Percentiles rank a stretch among this genome's conserved stretches.
These are phyloP conservation scores for Heteropelma amictum DNA, from an alignment of 2,888 invertebrate species.

Conservation along the genomic window DNA sequence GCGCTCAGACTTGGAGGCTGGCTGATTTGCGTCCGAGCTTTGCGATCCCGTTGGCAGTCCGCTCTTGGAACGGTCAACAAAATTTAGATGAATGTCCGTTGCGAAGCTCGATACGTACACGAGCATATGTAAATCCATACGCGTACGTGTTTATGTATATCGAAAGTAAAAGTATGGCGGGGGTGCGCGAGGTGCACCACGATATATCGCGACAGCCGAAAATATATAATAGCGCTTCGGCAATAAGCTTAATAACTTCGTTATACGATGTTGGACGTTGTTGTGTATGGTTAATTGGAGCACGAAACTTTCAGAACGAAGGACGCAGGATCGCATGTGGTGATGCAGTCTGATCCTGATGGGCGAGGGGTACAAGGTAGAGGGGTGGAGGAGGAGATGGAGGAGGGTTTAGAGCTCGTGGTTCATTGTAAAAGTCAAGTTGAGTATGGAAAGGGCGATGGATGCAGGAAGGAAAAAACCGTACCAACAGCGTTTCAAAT, in stretches of 20 bases:
- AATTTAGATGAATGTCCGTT: neutral
- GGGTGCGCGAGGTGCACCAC: constrained; percentile 9
- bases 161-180: constrained; percentile 13
- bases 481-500: constrained; percentile 28
- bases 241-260: constrained; percentile 57
- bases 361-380: neutral
- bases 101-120: neutral
- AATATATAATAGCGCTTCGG: constrained; percentile 53
- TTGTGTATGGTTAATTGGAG: constrained; percentile 49
- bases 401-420: constrained; percentile 8
- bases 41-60: constrained; percentile 24
- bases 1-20: neutral
- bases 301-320: constrained; percentile 45
- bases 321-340: constrained; percentile 7
- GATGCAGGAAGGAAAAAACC: neutral
- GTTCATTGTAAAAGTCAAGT: constrained; percentile 47
- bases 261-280: constrained; percentile 41
- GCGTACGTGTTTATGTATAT: neutral
- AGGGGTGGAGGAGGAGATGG: neutral
- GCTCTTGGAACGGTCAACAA: constrained; percentile 11
- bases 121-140: neutral
- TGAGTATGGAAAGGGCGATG: constrained; percentile 23
- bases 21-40: constrained; percentile 29
- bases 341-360: constrained; percentile 3
- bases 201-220: no score